These are phyloP conservation scores for Saccostrea echinata DNA, from an alignment of 1,140 invertebrate genomes.

Conservation along the genomic window DNA sequence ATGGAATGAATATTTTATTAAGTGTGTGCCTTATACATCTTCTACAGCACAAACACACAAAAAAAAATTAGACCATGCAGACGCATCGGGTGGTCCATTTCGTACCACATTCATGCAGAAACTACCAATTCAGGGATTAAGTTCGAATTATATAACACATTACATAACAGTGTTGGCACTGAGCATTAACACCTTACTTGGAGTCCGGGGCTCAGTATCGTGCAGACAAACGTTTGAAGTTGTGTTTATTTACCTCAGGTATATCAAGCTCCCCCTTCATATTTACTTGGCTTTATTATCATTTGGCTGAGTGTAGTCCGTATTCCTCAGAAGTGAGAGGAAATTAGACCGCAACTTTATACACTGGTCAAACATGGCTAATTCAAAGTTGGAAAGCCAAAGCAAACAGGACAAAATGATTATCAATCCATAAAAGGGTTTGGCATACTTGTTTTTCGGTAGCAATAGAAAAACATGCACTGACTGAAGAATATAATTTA, in stretches of 20 bases:
- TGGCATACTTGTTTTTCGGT: conserved; percentile 14
- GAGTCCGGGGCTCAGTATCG: neutral
- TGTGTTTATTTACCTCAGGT: conserved; percentile 23
- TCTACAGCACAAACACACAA: too few species aligned
- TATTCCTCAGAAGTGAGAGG: neutral
- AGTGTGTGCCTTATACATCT: too few species aligned
- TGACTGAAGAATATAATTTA: neutral
- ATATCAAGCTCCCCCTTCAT: neutral
- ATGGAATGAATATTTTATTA: too few species aligned
- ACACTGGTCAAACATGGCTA: conserved; percentile 20
- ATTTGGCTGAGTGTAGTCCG: neutral
- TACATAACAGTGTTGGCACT: conserved; percentile 13
- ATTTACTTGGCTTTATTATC: conserved; percentile 24
- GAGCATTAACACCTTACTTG: neutral
- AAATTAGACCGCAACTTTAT: neutral
- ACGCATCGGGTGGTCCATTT: neutral
- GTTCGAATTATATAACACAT: neutral
- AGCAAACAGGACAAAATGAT: neutral
- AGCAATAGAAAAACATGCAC: neutral
- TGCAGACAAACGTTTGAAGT: neutral
- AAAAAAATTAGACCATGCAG: too few species aligned
- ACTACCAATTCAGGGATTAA: neutral
- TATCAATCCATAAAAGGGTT: conserved; percentile 33
- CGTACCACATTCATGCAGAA: neutral
- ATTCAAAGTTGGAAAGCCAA: neutral